A percentile compares a stretch with the other conserved stretches of the same genome.
Conservation (phyloP, 2,888 invertebrate genomes). For the Dryocosmus kuriphilus region DNA sequence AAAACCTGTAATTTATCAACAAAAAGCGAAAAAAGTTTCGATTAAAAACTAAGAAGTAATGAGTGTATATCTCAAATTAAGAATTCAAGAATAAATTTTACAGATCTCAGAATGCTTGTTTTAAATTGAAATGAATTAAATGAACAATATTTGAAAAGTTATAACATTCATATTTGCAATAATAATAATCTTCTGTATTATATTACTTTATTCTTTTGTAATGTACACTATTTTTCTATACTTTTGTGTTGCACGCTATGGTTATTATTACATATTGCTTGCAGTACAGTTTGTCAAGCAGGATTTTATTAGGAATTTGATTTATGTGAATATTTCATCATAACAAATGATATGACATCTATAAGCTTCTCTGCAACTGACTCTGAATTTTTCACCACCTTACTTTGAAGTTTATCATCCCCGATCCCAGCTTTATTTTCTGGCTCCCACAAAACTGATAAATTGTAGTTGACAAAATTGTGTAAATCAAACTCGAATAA, state of each 20-base stretch:
- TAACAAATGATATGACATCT: not conserved
- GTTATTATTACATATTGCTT: not conserved
- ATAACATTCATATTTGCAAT: too few species aligned
- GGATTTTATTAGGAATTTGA: not conserved
- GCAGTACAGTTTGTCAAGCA: not conserved
- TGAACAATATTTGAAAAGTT: too few species aligned
- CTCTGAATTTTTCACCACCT: constrained; percentile 16
- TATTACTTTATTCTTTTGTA: not conserved
- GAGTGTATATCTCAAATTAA: too few species aligned
- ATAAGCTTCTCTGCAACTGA: not conserved
- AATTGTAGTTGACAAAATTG: not conserved
- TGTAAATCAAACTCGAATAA: not conserved
- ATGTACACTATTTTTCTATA: too few species aligned
- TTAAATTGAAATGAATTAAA: too few species aligned
- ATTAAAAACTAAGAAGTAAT: too few species aligned
- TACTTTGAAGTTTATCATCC: not conserved
- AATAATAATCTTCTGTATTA: not conserved
- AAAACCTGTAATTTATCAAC: too few species aligned
- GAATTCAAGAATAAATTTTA: too few species aligned
- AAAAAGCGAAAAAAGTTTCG: too few species aligned
- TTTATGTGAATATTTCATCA: constrained; percentile 2
- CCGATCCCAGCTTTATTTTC: not conserved
- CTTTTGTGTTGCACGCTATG: too few species aligned
- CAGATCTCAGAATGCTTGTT: too few species aligned
- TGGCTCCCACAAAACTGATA: not conserved